Evolutionary conservation across 2,113 vertebrate genomes (phyloP).

Genomic region (Atlantisia rogersi): DNA sequence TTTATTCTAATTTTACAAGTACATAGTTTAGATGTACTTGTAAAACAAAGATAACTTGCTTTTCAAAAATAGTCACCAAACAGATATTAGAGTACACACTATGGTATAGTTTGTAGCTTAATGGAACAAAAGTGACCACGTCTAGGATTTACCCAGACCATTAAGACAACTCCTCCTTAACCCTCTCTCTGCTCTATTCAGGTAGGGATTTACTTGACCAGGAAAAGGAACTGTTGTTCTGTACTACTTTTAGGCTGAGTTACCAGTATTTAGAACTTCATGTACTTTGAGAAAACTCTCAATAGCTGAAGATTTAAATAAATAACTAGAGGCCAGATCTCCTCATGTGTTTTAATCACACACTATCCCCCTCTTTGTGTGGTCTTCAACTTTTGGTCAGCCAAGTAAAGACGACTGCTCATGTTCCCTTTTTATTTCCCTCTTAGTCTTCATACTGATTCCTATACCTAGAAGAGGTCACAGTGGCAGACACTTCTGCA

Average conservation of each 20-base stretch:
- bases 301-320: neutral
- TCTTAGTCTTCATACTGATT: neutral
- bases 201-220: neutral
- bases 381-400: neutral
- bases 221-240: neutral
- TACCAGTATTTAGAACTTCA: neutral
- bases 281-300: neutral
- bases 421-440: neutral
- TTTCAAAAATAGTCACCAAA: neutral
- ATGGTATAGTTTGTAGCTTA: neutral
- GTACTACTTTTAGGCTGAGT: neutral
- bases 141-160: neutral
- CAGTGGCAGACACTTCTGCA: neutral
- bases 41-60: neutral
- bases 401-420: neutral
- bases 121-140: neutral
- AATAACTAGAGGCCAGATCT: neutral
- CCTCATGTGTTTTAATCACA: neutral
- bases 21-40: neutral
- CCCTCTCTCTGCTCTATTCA: neutral
- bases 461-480: neutral
- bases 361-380: neutral
- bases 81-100: neutral
- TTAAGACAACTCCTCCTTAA: neutral
- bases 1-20: neutral